A percentile compares a stretch with the other conserved stretches of the same genome.
Evolutionary conservation across 2,888 invertebrate genomes (phyloP).

Genomic region (Vanessa cardui): DNA sequence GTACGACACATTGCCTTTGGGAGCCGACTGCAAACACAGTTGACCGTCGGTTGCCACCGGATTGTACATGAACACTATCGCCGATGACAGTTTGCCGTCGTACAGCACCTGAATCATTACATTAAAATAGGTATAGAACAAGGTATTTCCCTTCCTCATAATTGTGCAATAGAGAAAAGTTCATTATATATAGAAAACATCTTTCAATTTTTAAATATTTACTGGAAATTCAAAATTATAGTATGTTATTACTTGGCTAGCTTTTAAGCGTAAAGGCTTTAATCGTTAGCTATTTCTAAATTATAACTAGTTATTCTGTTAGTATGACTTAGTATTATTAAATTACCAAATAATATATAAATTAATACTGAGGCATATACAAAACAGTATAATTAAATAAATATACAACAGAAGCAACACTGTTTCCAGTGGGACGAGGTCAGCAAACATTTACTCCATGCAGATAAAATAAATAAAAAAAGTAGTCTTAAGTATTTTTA

Average conservation of each 20-base stretch:
- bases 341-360: constrained; percentile 5
- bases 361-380: background rate
- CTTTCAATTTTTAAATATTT: too few species aligned
- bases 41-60: constrained; percentile 99
- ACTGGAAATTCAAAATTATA: too few species aligned
- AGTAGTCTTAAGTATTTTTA: background rate
- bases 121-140: background rate
- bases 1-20: constrained; percentile 98
- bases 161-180: too few species aligned
- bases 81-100: constrained; percentile 98
- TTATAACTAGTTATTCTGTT: constrained; percentile 2
- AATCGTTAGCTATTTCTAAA: constrained; percentile 8
- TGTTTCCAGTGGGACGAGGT: background rate
- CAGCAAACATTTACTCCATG: background rate
- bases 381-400: background rate
- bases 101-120: constrained; percentile 90
- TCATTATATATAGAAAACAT: too few species aligned
- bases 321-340: constrained; percentile 4
- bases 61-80: constrained; percentile 99
- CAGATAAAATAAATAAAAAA: background rate
- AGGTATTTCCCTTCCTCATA: too few species aligned
- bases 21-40: constrained; percentile 98
- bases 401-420: background rate
- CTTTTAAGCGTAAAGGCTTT: constrained; percentile 19
- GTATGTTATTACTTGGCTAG: background rate